Evolutionary conservation across 1,140 invertebrate genomes (phyloP).

Genomic region (Euglossa dilemma): DNA sequence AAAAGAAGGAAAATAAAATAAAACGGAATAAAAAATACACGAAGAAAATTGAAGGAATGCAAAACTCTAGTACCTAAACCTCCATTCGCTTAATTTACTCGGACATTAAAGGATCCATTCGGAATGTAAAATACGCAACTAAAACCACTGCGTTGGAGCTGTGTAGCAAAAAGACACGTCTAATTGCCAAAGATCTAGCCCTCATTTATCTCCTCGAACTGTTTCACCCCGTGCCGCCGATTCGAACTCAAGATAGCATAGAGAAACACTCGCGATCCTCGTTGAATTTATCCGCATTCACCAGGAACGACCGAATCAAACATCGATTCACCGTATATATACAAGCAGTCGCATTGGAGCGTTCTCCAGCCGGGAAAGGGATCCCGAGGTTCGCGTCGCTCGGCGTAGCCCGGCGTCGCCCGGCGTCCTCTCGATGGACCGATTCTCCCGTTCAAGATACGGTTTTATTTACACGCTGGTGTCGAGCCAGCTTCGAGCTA

Average conservation of each 20-base stretch:
- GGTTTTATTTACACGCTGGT: slow-evolving; percentile 27
- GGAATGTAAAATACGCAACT: too few species aligned
- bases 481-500: not conserved
- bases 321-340: not conserved
- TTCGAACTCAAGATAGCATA: too few species aligned
- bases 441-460: slow-evolving; percentile 3
- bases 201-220: not conserved
- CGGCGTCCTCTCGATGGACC: not conserved
- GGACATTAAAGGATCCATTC: too few species aligned
- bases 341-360: not conserved
- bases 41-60: too few species aligned
- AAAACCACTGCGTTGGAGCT: not conserved
- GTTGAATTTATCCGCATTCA: slow-evolving; percentile 1
- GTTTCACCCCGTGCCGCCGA: not conserved
- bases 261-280: not conserved
- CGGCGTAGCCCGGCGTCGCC: not conserved
- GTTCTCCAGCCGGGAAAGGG: not conserved
- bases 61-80: too few species aligned
- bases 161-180: not conserved
- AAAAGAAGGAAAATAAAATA: too few species aligned
- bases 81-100: too few species aligned
- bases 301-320: not conserved
- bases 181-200: not conserved
- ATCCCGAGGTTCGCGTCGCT: not conserved
- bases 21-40: too few species aligned